Evolutionary conservation across 2,797 vertebrate species (phyloP).

Genomic region (Gorsachius magnificus): DNA sequence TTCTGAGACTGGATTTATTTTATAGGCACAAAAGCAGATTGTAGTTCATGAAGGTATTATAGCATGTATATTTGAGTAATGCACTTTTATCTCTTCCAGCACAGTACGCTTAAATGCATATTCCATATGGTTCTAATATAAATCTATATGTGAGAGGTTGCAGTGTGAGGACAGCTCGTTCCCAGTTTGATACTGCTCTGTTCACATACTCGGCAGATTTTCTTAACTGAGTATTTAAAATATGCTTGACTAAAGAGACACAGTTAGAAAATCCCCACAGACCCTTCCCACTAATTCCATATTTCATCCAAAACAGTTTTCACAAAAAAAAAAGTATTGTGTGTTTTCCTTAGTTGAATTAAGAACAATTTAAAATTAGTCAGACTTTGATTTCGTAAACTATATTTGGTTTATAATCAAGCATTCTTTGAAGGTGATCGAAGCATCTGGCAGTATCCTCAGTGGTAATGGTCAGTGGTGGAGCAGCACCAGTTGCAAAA

Average conservation of each 20-base stretch:
- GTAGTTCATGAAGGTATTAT: constrained; percentile 24
- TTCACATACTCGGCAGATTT: not conserved
- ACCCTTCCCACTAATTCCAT: not conserved
- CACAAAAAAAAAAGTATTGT: not conserved
- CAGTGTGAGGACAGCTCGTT: constrained; percentile 7
- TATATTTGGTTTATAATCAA: constrained; percentile 12
- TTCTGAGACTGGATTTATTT: constrained; percentile 44
- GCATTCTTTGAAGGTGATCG: not conserved
- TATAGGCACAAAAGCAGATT: constrained; percentile 34
- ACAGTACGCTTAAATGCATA: not conserved
- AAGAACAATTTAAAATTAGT: not conserved
- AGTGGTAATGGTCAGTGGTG: not conserved
- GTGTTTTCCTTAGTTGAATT: not conserved
- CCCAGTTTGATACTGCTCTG: constrained; percentile 20
- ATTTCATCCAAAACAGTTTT: not conserved
- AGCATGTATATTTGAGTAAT: constrained; percentile 23
- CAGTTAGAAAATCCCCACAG: not conserved
- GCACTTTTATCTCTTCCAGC: constrained; percentile 40
- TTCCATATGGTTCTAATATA: not conserved
- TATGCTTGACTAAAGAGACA: not conserved
- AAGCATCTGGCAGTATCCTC: constrained; percentile 26
- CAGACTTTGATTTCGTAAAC: not conserved
- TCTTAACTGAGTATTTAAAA: constrained; percentile 24
- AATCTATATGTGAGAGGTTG: not conserved
- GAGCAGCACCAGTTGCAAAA: not conserved